Conservation (phyloP, 2,113 vertebrate genomes). For the Leptobrachium ailaonicum region DNA sequence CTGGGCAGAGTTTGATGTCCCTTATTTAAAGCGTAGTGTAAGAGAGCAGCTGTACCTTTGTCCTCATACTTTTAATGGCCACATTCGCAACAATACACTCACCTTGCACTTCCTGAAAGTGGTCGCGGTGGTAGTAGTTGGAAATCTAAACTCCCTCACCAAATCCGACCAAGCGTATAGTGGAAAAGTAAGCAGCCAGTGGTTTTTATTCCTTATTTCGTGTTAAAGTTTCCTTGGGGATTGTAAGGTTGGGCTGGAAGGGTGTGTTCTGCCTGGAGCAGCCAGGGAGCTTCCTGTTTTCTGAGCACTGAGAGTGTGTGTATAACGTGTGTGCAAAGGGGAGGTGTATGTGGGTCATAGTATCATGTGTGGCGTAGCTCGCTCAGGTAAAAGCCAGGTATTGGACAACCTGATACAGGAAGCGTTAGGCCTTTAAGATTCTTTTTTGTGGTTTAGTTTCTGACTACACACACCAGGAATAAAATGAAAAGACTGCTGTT, state of each 20-base stretch:
- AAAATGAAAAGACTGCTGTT: too few species aligned
- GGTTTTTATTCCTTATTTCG: neutral
- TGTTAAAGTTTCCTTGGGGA: constrained; percentile 40
- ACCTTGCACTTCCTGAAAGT: constrained; percentile 40
- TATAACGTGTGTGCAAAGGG: constrained; percentile 10
- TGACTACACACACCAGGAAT: too few species aligned
- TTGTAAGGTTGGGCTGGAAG: constrained; percentile 44
- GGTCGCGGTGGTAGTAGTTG: neutral
- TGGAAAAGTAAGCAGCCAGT: neutral
- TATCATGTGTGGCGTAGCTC: constrained; percentile 17
- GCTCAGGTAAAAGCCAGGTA: constrained; percentile 13
- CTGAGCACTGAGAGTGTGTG: constrained; percentile 18
- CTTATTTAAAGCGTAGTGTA: too few species aligned
- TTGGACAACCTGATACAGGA: constrained; percentile 12
- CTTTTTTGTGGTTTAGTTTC: neutral
- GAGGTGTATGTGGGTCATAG: constrained; percentile 44
- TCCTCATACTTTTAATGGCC: neutral
- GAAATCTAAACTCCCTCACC: neutral
- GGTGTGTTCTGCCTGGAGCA: constrained; percentile 42
- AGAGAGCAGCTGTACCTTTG: too few species aligned
- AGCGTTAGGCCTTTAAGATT: constrained; percentile 6
- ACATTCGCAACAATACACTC: constrained; percentile 26
- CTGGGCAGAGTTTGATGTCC: too few species aligned
- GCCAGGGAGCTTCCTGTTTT: constrained; percentile 47
- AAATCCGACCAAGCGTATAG: neutral